phyloP scores from a whole-genome alignment of 2,797 vertebrate species.

The Chanos chanos region DNA sequence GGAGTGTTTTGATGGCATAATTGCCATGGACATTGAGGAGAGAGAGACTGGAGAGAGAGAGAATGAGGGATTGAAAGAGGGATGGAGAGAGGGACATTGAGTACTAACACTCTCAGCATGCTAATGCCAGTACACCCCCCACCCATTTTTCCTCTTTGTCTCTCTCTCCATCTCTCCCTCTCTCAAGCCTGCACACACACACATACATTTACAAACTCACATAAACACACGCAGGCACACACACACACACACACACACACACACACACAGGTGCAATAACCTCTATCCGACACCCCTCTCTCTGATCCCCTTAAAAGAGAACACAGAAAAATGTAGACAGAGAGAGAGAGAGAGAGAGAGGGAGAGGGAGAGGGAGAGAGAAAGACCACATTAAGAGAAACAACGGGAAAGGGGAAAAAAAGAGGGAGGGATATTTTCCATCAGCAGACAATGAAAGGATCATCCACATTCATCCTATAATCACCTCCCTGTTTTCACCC shows the following conservation, averaged over 20 bases:
- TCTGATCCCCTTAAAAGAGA: conserved; percentile 45
- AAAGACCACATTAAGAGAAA: conserved; percentile 10
- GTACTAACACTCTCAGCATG: conserved; percentile 78
- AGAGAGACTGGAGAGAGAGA: conserved; percentile 53
- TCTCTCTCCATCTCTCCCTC: too few species aligned
- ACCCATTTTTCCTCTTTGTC: conserved; percentile 55
- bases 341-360: conserved; percentile 53
- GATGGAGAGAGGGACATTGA: conserved; percentile 51
- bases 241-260: conserved; percentile 9
- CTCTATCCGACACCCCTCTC: conserved; percentile 43
- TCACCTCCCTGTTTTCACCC: conserved; percentile 56
- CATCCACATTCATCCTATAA: conserved; percentile 73
- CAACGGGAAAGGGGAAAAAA: conserved; percentile 13
- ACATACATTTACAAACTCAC: conserved; percentile 40
- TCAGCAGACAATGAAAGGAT: conserved; percentile 68
- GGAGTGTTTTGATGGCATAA: conserved; percentile 83
- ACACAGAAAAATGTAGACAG: conserved; percentile 49
- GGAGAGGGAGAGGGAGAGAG: conserved; percentile 36
- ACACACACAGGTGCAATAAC: conserved; percentile 65
- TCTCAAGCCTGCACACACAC: conserved; percentile 10
- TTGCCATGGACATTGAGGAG: conserved; percentile 76
- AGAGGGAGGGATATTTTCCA: conserved; percentile 38
- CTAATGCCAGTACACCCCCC: conserved; percentile 67
- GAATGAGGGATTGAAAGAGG: conserved; percentile 48
- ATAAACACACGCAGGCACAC: conserved; percentile 7